Evolutionary conservation across 92 coral and sea anemone genomes (phyloP).

Genomic region (Isaurus tuberculatus): DNA sequence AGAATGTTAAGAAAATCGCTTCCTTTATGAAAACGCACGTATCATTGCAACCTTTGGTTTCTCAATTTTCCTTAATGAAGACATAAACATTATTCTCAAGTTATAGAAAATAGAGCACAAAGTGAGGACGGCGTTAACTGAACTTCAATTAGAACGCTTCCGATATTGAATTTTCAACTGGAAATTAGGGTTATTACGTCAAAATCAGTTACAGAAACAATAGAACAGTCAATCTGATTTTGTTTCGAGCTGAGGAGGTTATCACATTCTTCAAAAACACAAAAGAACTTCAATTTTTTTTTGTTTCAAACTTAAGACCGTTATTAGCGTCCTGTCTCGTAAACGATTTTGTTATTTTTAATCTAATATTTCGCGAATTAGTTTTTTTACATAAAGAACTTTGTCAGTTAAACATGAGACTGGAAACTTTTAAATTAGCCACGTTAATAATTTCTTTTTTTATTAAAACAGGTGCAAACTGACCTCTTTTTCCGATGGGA

Average conservation of each 20-base stretch:
- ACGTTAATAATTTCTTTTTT: neutral
- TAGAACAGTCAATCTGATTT: neutral
- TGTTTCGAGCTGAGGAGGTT: neutral
- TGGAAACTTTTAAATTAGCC: neutral
- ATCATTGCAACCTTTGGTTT: neutral
- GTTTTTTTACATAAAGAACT: neutral
- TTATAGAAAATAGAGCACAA: neutral
- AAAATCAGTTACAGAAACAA: neutral
- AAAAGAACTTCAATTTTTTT: constrained; percentile 4
- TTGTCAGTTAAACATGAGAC: neutral
- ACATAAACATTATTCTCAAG: constrained; percentile 14
- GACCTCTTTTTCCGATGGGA: neutral
- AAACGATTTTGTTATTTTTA: neutral
- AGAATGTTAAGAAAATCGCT: neutral
- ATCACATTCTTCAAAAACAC: neutral
- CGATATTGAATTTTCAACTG: constrained; percentile 9
- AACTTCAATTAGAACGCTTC: constrained; percentile 4
- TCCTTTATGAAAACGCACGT: neutral
- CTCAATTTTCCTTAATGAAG: constrained; percentile 23
- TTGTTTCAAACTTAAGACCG: neutral
- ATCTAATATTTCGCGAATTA: neutral
- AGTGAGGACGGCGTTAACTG: neutral
- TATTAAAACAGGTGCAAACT: neutral
- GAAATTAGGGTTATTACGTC: constrained; percentile 5
- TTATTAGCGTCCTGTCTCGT: neutral